Percentiles rank a stretch among this genome's conserved stretches.
These are phyloP conservation scores for Thyatira batis DNA, from an alignment of 2,888 invertebrate species.

Conservation along the genomic window DNA sequence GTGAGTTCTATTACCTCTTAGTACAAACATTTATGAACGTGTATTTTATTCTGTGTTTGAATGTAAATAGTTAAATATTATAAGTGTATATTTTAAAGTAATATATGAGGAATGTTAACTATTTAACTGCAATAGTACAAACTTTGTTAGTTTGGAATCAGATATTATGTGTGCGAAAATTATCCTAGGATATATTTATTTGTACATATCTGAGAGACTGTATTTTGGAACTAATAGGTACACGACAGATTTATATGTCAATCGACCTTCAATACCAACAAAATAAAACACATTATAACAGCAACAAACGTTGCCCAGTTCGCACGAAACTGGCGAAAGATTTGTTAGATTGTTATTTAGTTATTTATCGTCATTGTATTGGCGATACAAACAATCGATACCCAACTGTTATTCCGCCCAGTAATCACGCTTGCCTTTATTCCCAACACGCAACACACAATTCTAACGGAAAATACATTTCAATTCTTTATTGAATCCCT, in stretches of 20 bases:
- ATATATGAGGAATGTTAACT: no score
- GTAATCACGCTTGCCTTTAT: slow-evolving; percentile 50
- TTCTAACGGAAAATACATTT: slow-evolving; percentile 62
- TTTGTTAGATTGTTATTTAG: slow-evolving; percentile 3
- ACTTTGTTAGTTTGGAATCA: no score
- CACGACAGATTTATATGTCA: neutral
- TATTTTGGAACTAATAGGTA: no score
- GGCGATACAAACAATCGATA: slow-evolving; percentile 42
- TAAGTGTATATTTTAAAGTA: no score
- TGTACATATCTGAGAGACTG: no score
- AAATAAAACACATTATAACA: neutral
- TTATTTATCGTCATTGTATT: slow-evolving; percentile 15
- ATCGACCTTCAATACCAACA: neutral
- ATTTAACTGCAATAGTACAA: no score
- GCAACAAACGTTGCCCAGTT: neutral
- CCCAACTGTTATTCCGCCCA: slow-evolving; percentile 26
- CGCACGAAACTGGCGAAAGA: slow-evolving; percentile 1
- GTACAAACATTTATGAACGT: no score
- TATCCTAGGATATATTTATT: no score
- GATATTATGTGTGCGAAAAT: no score
- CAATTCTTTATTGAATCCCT: slow-evolving; percentile 65
- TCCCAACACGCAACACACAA: slow-evolving; percentile 54
- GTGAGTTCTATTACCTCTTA: no score
- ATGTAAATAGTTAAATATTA: no score
- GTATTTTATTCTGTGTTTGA: no score